These are phyloP conservation scores for Coreius guichenoti DNA, from an alignment of 2,797 vertebrate species.

Conservation along the genomic window DNA sequence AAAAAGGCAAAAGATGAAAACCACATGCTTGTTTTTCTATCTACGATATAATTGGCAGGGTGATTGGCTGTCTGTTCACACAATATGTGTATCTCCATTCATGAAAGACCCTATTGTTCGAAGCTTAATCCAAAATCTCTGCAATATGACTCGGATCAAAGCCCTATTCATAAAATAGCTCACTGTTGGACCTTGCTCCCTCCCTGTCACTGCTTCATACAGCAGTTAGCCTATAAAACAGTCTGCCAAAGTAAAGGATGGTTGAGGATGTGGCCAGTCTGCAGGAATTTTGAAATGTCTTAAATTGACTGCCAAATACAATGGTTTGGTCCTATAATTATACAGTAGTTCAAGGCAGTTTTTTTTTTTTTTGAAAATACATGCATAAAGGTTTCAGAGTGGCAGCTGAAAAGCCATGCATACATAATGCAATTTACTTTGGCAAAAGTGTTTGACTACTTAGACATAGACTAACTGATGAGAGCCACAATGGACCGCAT, in stretches of 20 bases:
- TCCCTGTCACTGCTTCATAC: constrained; percentile 41
- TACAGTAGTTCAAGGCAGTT: constrained; percentile 4
- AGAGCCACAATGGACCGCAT: background rate
- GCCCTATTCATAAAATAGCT: constrained; percentile 57
- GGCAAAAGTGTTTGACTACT: background rate
- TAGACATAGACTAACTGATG: background rate
- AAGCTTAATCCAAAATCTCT: constrained; percentile 76
- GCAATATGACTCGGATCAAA: constrained; percentile 78
- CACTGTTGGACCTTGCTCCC: constrained; percentile 26
- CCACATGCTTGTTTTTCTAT: constrained; percentile 39
- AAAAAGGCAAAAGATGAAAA: constrained; percentile 9
- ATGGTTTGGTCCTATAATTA: constrained; percentile 41
- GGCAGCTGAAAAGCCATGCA: constrained; percentile 33
- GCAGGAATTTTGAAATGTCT: constrained; percentile 18
- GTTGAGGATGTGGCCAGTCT: constrained; percentile 47
- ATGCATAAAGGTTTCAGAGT: constrained; percentile 27
- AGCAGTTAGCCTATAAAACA: constrained; percentile 48
- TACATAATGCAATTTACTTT: constrained; percentile 26
- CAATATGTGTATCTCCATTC: constrained; percentile 77
- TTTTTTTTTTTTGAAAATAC: background rate
- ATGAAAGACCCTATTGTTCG: constrained; percentile 79
- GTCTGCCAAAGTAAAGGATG: constrained; percentile 56
- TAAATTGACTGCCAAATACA: constrained; percentile 41
- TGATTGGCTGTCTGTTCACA: constrained; percentile 69
- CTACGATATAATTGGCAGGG: constrained; percentile 37